These are phyloP conservation scores for Neodiprion fabricii DNA, from an alignment of 1,140 invertebrate species.

Conservation along the genomic window DNA sequence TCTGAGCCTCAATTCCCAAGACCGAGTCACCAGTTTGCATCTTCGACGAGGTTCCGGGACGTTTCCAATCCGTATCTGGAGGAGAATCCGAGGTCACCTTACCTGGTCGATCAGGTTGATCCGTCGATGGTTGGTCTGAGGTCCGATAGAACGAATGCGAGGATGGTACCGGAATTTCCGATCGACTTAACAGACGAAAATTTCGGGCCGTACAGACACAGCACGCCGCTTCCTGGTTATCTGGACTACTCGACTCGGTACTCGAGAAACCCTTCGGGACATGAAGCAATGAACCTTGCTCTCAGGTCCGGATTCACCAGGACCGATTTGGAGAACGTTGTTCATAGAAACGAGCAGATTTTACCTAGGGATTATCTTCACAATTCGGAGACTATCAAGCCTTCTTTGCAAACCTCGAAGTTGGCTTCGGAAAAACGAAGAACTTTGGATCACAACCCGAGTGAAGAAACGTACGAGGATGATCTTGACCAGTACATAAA, in stretches of 20 bases:
- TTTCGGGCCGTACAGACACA: constrained; percentile 3
- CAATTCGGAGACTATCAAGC: neutral
- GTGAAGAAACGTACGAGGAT: constrained; percentile 27
- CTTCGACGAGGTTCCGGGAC: neutral
- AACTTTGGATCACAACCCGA: constrained; percentile 9
- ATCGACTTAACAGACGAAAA: neutral
- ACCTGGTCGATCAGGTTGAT: neutral
- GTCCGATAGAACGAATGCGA: neutral
- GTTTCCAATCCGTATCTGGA: neutral
- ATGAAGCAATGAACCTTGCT: constrained; percentile 15
- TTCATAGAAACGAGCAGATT: constrained; percentile 6
- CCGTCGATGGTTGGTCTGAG: neutral
- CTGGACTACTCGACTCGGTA: constrained; percentile 18
- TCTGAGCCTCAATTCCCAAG: neutral
- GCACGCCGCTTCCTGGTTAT: constrained; percentile 23
- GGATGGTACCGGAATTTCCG: neutral
- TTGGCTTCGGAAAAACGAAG: constrained; percentile 12
- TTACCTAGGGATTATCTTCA: constrained; percentile 10
- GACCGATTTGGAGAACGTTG: neutral
- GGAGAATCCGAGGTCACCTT: neutral
- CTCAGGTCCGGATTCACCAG: neutral
- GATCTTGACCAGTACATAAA: constrained; percentile 49
- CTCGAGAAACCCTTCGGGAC: neutral
- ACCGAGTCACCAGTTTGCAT: neutral
- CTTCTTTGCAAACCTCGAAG: neutral